Evolutionary conservation across 2,113 vertebrate genomes (phyloP).

Genomic region (Tetrao urogallus): DNA sequence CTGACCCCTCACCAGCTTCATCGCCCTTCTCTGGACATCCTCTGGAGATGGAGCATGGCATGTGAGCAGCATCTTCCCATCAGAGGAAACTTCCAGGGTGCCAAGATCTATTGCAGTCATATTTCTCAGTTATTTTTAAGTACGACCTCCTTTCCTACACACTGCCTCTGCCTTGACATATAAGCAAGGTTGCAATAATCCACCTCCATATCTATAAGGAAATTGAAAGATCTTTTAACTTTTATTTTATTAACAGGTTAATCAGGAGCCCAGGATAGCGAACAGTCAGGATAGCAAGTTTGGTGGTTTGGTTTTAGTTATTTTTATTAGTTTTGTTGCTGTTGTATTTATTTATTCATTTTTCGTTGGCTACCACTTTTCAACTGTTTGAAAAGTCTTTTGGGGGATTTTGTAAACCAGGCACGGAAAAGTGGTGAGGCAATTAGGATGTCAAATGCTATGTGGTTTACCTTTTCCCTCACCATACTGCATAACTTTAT

Average conservation of each 20-base stretch:
- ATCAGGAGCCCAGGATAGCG: background rate
- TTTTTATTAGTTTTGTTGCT: too few relatives aligned
- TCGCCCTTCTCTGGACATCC: too few relatives aligned
- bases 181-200: background rate
- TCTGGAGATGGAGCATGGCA: background rate
- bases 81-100: background rate
- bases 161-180: background rate
- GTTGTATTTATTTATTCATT: too few relatives aligned
- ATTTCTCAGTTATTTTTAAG: background rate
- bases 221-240: background rate
- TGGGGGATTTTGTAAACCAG: background rate
- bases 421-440: background rate
- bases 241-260: background rate
- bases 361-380: background rate
- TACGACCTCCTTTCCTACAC: background rate
- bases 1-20: too few relatives aligned
- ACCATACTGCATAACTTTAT: background rate
- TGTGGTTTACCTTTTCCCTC: background rate
- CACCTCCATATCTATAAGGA: background rate
- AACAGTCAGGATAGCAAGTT: background rate
- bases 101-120: background rate
- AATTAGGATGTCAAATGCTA: background rate
- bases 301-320: background rate
- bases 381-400: background rate
- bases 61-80: background rate